Percentiles rank a stretch among this genome's conserved stretches.
Conservation (phyloP, 1,140 invertebrate genomes). For the Drosophila nigromelanica region DNA sequence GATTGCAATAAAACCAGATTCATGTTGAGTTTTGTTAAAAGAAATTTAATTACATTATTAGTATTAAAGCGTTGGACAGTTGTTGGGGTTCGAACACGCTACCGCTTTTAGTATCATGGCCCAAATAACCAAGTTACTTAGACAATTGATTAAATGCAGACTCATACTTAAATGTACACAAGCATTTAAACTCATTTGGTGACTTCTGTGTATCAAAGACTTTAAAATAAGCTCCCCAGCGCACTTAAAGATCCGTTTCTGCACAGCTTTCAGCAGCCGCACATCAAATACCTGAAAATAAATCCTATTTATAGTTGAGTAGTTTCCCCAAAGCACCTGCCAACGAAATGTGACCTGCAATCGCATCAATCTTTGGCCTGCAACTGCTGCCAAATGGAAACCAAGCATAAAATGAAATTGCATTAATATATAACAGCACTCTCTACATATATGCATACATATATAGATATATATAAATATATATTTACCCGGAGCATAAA, state of each 20-base stretch:
- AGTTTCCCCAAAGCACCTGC: slow-evolving; percentile 15
- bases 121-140: too few species aligned
- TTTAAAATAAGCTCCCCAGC: too few species aligned
- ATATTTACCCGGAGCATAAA: background rate
- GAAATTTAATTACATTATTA: too few species aligned
- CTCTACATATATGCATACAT: background rate
- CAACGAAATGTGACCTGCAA: slow-evolving; percentile 29
- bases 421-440: slow-evolving; percentile 25
- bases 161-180: too few species aligned
- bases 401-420: slow-evolving; percentile 44
- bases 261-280: background rate
- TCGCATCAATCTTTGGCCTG: slow-evolving; percentile 29
- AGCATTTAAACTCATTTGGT: background rate
- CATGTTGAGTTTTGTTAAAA: too few species aligned
- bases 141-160: too few species aligned
- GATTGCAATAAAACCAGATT: too few species aligned
- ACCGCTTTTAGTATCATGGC: too few species aligned
- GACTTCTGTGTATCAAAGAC: background rate
- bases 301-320: slow-evolving; percentile 24
- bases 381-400: slow-evolving; percentile 21
- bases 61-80: too few species aligned
- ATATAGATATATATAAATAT: background rate
- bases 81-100: too few species aligned
- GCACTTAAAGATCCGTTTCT: background rate
- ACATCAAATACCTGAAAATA: slow-evolving; percentile 9